phyloP scores from a whole-genome alignment of 2,113 vertebrate genomes.

The Lampris incognitus region DNA sequence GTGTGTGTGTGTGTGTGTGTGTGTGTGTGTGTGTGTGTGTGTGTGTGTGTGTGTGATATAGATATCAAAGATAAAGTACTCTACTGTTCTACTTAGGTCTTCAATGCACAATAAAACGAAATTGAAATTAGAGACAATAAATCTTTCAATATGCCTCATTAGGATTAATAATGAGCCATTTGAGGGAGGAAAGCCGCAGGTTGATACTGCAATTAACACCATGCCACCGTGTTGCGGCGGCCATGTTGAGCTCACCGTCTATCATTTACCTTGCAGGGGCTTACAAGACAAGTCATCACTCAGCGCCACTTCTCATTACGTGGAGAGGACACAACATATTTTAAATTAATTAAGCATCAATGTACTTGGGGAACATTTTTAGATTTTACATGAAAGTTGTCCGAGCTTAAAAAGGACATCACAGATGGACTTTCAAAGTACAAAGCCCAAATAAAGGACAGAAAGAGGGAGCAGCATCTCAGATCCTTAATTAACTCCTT shows the following conservation, averaged over 20 bases:
- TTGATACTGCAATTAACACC: background rate
- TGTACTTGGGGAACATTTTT: too few species aligned
- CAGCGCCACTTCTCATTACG: background rate
- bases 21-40: background rate
- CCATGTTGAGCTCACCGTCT: background rate
- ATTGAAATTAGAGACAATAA: background rate
- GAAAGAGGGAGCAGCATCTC: too few species aligned
- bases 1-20: background rate
- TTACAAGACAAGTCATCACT: background rate
- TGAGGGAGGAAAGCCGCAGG: background rate
- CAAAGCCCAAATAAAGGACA: too few species aligned
- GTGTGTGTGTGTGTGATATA: background rate
- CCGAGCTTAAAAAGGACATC: too few species aligned
- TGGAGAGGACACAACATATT: too few species aligned
- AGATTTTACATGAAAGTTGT: too few species aligned
- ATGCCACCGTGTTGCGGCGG: background rate
- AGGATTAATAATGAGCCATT: background rate
- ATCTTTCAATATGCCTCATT: background rate
- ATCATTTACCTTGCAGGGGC: background rate
- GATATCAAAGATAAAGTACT: background rate
- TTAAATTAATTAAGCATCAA: too few species aligned
- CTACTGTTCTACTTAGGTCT: background rate
- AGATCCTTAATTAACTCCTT: too few species aligned
- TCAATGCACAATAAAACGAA: background rate
- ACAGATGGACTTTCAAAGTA: too few species aligned